Evolutionary conservation across 2,797 vertebrate species (phyloP).

Genomic region (Acropternis orthonyx): DNA sequence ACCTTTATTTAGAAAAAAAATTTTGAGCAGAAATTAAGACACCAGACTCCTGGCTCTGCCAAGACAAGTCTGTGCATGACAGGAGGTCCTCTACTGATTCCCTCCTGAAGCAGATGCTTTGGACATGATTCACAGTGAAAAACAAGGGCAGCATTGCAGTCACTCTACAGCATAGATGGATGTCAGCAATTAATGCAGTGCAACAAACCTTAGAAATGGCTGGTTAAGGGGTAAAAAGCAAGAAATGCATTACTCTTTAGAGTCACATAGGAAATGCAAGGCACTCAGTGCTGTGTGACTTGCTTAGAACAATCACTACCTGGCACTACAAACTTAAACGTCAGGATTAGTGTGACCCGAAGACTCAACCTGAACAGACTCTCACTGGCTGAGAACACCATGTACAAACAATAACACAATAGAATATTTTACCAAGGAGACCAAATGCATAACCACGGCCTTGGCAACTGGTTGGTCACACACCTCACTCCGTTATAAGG

Average conservation of each 20-base stretch:
- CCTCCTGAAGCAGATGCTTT: not conserved
- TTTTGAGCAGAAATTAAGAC: not conserved
- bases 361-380: not conserved
- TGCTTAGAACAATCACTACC: not conserved
- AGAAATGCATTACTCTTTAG: not conserved
- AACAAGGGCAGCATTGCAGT: not conserved
- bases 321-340: not conserved
- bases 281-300: no score
- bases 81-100: not conserved
- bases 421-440: not conserved
- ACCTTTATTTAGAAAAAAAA: not conserved
- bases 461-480: not conserved
- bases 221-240: not conserved
- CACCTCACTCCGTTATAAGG: not conserved
- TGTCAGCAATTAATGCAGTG: not conserved
- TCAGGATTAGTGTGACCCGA: not conserved
- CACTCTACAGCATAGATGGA: not conserved
- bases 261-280: not conserved
- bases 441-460: accelerated
- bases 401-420: not conserved
- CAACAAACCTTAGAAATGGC: not conserved
- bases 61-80: not conserved
- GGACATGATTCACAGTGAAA: not conserved
- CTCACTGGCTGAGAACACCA: not conserved
- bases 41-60: not conserved